A percentile compares a stretch with the other conserved stretches of the same genome.
phyloP scores from a whole-genome alignment of 2,797 vertebrate genomes.

The Rhabdomys pumilio region DNA sequence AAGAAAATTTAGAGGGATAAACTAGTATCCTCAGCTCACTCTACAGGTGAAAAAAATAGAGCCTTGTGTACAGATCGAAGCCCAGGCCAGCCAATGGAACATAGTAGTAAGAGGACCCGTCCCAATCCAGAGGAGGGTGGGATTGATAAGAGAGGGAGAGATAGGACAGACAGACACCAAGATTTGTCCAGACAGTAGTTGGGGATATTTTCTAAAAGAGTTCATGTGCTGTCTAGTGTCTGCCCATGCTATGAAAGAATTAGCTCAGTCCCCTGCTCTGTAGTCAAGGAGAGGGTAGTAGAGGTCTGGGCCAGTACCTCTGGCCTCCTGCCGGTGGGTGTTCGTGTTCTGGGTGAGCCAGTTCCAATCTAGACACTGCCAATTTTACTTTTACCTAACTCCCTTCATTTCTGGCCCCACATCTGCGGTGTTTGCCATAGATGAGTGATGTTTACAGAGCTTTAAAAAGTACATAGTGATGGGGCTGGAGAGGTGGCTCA shows the following conservation, averaged over 20 bases:
- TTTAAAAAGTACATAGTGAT: conserved; percentile 25
- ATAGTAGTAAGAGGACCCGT: background rate
- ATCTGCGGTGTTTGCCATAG: background rate
- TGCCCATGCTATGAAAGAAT: background rate
- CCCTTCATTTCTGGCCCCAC: background rate
- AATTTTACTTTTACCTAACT: background rate
- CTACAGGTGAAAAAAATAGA: conserved; percentile 27
- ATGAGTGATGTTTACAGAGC: background rate
- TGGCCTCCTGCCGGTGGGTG: background rate
- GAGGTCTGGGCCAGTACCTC: background rate
- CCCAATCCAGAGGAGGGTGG: background rate
- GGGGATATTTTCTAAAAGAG: background rate
- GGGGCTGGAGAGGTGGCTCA: background rate
- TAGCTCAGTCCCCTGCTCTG: background rate
- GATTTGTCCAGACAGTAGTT: background rate
- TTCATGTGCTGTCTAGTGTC: background rate
- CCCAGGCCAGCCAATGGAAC: background rate
- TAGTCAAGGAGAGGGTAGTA: background rate
- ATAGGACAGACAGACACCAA: background rate
- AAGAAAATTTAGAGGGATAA: conserved; percentile 28
- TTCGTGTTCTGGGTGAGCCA: background rate
- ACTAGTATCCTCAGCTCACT: background rate
- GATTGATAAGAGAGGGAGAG: background rate
- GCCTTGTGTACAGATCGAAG: background rate
- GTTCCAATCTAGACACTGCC: background rate